phyloP scores from a whole-genome alignment of 2,888 invertebrate species.

The Apomyelois bistriatella region DNA sequence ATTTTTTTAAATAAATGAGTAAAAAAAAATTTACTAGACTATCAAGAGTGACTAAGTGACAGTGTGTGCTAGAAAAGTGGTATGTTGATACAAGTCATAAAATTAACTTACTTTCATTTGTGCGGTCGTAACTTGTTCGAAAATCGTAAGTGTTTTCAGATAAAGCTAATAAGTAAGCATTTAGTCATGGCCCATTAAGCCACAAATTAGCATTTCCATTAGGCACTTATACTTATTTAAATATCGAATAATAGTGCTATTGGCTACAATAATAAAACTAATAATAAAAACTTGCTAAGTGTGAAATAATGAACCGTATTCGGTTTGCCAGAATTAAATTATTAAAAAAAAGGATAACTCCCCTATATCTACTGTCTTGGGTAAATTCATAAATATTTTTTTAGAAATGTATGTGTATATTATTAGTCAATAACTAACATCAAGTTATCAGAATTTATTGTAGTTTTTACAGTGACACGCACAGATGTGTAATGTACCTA shows the following conservation, averaged over 20 bases:
- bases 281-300: too few relatives aligned
- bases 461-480: too few relatives aligned
- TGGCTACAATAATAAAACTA: too few relatives aligned
- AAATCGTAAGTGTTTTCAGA: slow-evolving; percentile 1
- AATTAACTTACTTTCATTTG: slow-evolving; percentile 7
- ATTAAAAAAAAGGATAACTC: background rate
- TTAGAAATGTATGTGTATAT: too few relatives aligned
- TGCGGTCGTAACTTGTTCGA: background rate
- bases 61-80: slow-evolving; percentile 15
- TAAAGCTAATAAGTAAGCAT: background rate
- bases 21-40: background rate
- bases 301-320: background rate
- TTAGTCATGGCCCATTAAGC: background rate
- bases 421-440: too few relatives aligned
- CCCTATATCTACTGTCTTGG: background rate
- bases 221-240: too few relatives aligned
- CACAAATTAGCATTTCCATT: too few relatives aligned
- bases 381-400: background rate
- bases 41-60: slow-evolving; percentile 4
- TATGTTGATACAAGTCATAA: background rate
- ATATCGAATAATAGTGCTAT: too few relatives aligned
- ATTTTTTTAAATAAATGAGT: background rate
- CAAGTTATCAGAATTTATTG: too few relatives aligned
- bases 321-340: background rate
- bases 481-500: too few relatives aligned